Base-by-base conservation (phyloP, 2,888 invertebrate genomes). In the Sminthurinus aureus region DNA sequence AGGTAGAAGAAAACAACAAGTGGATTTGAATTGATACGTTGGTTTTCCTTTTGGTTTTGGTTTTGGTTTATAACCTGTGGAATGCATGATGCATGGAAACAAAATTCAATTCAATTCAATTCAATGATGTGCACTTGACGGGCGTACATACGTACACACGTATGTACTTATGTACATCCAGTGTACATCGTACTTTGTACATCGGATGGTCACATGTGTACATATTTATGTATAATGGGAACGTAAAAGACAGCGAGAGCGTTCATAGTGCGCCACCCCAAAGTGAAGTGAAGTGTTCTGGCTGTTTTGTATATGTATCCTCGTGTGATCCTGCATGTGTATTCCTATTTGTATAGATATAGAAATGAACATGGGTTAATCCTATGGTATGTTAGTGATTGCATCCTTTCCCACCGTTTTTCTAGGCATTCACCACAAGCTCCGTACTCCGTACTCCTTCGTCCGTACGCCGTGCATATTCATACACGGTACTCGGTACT, bases 61-160 rank as follows among this genome's bases (percentile, higher is more conserved):
- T 22, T 69, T 69, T 67, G 18, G 69, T 67, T 20, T 69, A n/a
- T 69, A 22, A 38, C 75, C 51, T 50, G 38, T 20, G 75, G 75
- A 75, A 75, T 75, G 75, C 75, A 52, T 52, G 38, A 26, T n/a
- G 75, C 75, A 75, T 38, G 24, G n/a, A 75, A 20, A 75, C 75
- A 51, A 22, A 75, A 75, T 75, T 75, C 75, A 75, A 75, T 75
- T 75, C 50, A 75, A 75, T 75, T 75, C 75, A 75, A 75, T 75
- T 75, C 50, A 75, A 75, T 75, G 22, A 26, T 71, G 75, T 18
- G 75, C 75, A 75, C 52, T 38, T 75, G 75, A 75, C 75, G 75
- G 38, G 38, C 38, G 38, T 38, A 38, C 38, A 38, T 38, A 38
- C 38, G 38, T 38, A 38, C 38, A 38, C 38, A 38, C 38, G 38